Evolutionary conservation across 2,797 vertebrate species (phyloP).

Genomic region (Pachyuromys duprasi): DNA sequence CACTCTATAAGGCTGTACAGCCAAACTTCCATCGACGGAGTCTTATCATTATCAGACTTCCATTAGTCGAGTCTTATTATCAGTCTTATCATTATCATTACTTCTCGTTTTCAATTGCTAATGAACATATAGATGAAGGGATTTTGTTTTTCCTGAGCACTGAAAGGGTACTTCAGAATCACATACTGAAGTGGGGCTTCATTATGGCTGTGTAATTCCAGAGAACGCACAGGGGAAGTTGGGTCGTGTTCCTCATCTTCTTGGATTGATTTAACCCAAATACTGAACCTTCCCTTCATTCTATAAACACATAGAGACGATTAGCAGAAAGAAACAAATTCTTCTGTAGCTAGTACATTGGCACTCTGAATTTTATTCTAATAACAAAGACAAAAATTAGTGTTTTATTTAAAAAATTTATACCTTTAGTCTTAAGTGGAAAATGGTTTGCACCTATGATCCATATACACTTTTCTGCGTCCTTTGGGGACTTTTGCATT

Average conservation of each 20-base stretch:
- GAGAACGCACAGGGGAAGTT: neutral
- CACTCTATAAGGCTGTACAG: conserved; percentile 21
- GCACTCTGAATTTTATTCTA: neutral
- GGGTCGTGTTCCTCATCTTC: neutral
- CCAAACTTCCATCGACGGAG: neutral
- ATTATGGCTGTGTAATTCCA: neutral
- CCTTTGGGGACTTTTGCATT: neutral
- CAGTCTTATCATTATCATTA: neutral
- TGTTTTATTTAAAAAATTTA: neutral
- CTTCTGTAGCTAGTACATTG: neutral
- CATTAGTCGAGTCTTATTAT: too few relatives aligned
- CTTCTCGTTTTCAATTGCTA: neutral
- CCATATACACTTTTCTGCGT: neutral
- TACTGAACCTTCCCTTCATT: neutral
- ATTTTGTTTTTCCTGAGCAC: neutral
- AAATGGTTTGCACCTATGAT: neutral
- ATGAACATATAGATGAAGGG: neutral
- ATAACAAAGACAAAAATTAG: neutral
- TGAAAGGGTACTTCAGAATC: conserved; percentile 19
- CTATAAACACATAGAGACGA: neutral
- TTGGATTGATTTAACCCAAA: neutral
- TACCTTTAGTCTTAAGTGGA: neutral
- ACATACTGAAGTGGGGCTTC: neutral
- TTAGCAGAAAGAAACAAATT: neutral
- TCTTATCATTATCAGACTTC: neutral